These are phyloP conservation scores for Mesitornis unicolor DNA, from an alignment of 2,113 vertebrate species.

Conservation along the genomic window DNA sequence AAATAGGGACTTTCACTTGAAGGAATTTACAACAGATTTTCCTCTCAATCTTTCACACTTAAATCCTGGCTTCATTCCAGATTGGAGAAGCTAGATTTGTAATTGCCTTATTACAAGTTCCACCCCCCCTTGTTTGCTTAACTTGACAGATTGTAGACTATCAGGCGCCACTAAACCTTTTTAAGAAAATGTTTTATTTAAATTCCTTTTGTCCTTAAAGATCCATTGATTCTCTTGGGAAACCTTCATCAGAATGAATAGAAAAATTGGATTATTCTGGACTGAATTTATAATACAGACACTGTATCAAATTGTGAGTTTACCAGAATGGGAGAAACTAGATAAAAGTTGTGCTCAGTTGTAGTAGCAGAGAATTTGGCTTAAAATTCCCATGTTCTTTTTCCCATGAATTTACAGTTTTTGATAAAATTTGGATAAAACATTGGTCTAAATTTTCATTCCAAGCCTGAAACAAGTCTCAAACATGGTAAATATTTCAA, in stretches of 20 bases:
- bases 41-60: background rate
- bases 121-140: background rate
- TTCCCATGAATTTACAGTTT: background rate
- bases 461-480: background rate
- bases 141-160: background rate
- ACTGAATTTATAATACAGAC: background rate
- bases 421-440: background rate
- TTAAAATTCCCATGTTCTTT: background rate
- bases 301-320: background rate
- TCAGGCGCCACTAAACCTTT: background rate
- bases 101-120: slow-evolving; percentile 33
- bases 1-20: background rate
- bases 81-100: slow-evolving; percentile 6
- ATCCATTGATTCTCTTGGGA: background rate
- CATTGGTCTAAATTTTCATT: background rate
- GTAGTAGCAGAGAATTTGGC: background rate
- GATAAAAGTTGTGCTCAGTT: background rate
- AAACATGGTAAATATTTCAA: background rate
- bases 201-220: background rate
- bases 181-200: background rate
- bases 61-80: background rate
- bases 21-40: slow-evolving; percentile 41
- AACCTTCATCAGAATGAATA: background rate
- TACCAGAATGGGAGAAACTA: background rate
- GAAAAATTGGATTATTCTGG: background rate